Evolutionary conservation across 2,888 invertebrate genomes (phyloP), one percentile per base, ranked within the genome.

Genomic region (Ochlodes sylvanus): DNA sequence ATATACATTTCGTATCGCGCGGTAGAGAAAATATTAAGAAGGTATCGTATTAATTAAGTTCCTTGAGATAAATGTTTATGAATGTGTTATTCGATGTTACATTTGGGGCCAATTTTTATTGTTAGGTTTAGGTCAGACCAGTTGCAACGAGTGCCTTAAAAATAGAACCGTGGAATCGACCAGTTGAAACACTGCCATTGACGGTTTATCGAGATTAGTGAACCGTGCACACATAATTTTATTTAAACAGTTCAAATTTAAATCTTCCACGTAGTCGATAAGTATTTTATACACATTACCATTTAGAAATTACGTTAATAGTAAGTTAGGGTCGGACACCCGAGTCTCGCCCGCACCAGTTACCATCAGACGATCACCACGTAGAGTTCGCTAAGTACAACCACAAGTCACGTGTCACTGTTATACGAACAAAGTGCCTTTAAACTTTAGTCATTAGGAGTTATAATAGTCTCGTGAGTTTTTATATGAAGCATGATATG

Each of bases 321-420:
- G 72, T 88, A 85, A 88, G 85, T 83, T 81, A 85, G 84, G 79
- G 76, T 76, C 74, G 81, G 38, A 12, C 44, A 7, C 15, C 7
- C 17, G 10, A 50, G 50, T 50, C 10, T 12, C 10, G 50, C 83
- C 89, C 85, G 86, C 80, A 80, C 85, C 88, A 93, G 92, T 93
- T 93, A 93, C 92, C 92, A 93, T 84, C 91, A 86, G 89, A 89
- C 91, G 90, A 92, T 92, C 92, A 91, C 89, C 82, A 87, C 89
- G 90, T 91, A 87, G 82, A 85, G 79, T 85, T 86, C 87, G 85
- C 84, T 84, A 83, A 90, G 91, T 92, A 91, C 92, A 92, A 92
- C 87, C 85, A 82, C 84, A 82, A 87, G 78, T 92, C 92, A 90
- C 89, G 90, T 15, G 44, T 92, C 92, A 91, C 79, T 89, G 83